Percentiles rank a stretch among this genome's conserved stretches.
Evolutionary conservation across 2,113 vertebrate species (phyloP).

Genomic region (Chaetodon auriga): DNA sequence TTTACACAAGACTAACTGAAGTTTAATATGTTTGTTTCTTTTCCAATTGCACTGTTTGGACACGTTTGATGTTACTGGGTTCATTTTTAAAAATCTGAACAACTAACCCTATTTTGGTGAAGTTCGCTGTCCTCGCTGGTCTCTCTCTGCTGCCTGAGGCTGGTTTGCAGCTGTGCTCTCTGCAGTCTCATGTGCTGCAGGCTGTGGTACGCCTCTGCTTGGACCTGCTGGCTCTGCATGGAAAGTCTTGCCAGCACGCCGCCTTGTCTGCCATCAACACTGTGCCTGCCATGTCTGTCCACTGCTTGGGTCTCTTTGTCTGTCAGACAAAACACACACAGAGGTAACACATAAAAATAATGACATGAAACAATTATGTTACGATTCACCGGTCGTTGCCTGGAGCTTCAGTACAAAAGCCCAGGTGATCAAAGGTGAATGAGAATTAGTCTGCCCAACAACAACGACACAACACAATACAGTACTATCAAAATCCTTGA

Average conservation of each 20-base stretch:
- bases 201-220: constrained; percentile 85
- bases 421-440: too few relatives aligned
- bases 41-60: not conserved
- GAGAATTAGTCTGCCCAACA: too few relatives aligned
- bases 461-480: too few relatives aligned
- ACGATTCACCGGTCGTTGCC: not conserved
- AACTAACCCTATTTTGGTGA: constrained; percentile 41
- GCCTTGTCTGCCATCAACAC: constrained; percentile 5
- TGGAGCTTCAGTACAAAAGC: not conserved
- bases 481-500: not conserved
- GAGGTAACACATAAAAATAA: not conserved
- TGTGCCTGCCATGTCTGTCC: constrained; percentile 3
- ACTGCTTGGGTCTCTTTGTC: constrained; percentile 45
- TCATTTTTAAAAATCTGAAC: not conserved
- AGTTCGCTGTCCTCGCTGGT: not conserved
- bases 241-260: constrained; percentile 82
- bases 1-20: not conserved
- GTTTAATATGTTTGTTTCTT: not conserved
- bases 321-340: constrained; percentile 29
- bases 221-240: constrained; percentile 84
- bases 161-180: constrained; percentile 84
- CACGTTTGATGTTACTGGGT: not conserved
- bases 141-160: constrained; percentile 60
- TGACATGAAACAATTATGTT: not conserved
- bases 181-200: constrained; percentile 88